Conservation (phyloP, 1,140 invertebrate genomes). For the Bombus confusus region DNA sequence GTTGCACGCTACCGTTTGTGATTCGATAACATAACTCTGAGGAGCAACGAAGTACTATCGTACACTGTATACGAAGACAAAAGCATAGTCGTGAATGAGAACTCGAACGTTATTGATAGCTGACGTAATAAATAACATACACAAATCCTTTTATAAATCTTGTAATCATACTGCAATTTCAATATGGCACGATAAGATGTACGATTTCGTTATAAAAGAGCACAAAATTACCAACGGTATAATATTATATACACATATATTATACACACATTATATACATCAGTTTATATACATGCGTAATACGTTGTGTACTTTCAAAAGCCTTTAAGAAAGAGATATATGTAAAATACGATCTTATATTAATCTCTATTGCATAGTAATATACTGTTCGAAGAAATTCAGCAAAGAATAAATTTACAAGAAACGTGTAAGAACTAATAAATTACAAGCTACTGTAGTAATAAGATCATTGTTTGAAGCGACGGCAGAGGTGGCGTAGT, state of each 20-base stretch:
- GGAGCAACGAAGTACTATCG: neutral
- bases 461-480: too few species aligned
- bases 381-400: too few species aligned
- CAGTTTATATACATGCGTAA: too few species aligned
- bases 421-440: too few species aligned
- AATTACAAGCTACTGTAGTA: too few species aligned
- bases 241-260: neutral
- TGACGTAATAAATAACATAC: neutral
- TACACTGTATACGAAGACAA: neutral
- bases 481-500: too few species aligned
- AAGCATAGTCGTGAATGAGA: neutral
- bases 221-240: neutral
- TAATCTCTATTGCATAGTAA: too few species aligned
- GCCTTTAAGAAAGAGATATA: too few species aligned
- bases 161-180: neutral
- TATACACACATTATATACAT: too few species aligned
- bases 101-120: neutral
- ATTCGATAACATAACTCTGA: conserved; percentile 12
- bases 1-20: conserved; percentile 9
- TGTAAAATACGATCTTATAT: too few species aligned
- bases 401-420: too few species aligned
- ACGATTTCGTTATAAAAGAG: neutral
- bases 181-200: neutral
- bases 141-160: conserved; percentile 6
- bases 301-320: too few species aligned